Conservation (phyloP, 2,888 invertebrate species). For the Drosophila barbarae region DNA sequence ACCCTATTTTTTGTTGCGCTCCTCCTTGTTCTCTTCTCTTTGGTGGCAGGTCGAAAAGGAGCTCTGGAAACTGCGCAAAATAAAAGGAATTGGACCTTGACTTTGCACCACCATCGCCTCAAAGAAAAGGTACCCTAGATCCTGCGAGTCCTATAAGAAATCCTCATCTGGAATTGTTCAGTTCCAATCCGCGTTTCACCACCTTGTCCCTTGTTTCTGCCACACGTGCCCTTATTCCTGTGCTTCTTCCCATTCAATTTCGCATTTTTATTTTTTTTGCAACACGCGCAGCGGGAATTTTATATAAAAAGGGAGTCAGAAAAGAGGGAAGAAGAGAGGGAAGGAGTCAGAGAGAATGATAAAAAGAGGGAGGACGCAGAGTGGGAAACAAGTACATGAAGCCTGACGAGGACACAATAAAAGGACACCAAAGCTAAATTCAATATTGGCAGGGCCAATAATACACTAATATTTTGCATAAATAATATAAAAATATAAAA, state of each 20-base stretch:
- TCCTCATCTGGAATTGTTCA: slow-evolving; percentile 4
- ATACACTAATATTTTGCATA: slow-evolving; percentile 22
- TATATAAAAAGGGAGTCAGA: slow-evolving; percentile 38
- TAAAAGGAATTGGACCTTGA: slow-evolving; percentile 42
- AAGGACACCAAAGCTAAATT: slow-evolving; percentile 40
- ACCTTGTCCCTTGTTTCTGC: slow-evolving; percentile 32
- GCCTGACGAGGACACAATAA: slow-evolving; percentile 51
- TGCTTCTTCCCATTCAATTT: slow-evolving; percentile 39
- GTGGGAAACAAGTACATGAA: slow-evolving; percentile 23
- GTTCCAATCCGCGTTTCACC: slow-evolving; percentile 2
- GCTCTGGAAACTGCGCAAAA: slow-evolving; percentile 57
- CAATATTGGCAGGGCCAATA: neutral
- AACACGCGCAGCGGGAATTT: slow-evolving; percentile 48
- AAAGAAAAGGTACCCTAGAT: slow-evolving; percentile 22
- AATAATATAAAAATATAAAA: too few species aligned
- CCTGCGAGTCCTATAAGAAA: slow-evolving; percentile 59
- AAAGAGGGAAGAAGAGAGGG: slow-evolving; percentile 18
- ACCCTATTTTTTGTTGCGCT: neutral
- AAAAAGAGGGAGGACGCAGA: slow-evolving; percentile 4
- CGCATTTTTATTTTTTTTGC: slow-evolving; percentile 46
- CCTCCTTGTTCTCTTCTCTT: neutral
- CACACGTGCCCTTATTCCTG: slow-evolving; percentile 76
- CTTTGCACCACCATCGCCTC: slow-evolving; percentile 30
- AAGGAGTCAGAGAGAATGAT: slow-evolving; percentile 4
- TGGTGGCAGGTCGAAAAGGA: slow-evolving; percentile 52